Evolutionary conservation across 2,888 invertebrate genomes (phyloP).

Genomic region (Seladonia tumulorum): DNA sequence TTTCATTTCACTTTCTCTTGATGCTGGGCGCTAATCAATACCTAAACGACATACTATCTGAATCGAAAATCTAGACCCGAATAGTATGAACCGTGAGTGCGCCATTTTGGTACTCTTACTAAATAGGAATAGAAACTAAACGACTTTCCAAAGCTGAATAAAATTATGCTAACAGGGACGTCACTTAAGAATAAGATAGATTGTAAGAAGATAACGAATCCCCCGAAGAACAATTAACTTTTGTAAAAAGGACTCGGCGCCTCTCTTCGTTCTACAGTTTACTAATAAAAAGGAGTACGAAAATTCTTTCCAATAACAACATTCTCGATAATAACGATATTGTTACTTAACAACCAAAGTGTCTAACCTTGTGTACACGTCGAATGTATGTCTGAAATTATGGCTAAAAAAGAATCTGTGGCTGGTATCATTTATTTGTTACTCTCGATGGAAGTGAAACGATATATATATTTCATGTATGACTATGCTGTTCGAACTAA

Average conservation of each 20-base stretch:
- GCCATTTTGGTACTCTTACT: background rate
- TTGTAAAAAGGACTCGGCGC: background rate
- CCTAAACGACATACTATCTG: no score
- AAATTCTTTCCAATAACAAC: background rate
- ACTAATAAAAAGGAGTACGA: background rate
- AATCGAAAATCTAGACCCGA: background rate
- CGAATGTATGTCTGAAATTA: background rate
- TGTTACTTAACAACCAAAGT: constrained; percentile 34
- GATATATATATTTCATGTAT: background rate
- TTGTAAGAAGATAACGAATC: background rate
- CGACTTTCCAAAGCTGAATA: background rate
- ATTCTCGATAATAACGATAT: background rate
- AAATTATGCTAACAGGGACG: background rate
- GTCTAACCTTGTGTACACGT: constrained; percentile 17
- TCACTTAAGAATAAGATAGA: no score
- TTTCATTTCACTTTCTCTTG: background rate
- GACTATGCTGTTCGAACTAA: no score
- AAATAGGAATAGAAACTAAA: background rate
- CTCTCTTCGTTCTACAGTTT: background rate
- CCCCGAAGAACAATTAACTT: background rate
- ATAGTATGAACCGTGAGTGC: background rate
- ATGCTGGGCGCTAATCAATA: no score
- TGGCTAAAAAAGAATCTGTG: background rate
- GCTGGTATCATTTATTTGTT: background rate
- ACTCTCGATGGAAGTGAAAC: background rate